Evolutionary conservation across 2,113 vertebrate genomes (phyloP).

Genomic region (Origma solitaria): DNA sequence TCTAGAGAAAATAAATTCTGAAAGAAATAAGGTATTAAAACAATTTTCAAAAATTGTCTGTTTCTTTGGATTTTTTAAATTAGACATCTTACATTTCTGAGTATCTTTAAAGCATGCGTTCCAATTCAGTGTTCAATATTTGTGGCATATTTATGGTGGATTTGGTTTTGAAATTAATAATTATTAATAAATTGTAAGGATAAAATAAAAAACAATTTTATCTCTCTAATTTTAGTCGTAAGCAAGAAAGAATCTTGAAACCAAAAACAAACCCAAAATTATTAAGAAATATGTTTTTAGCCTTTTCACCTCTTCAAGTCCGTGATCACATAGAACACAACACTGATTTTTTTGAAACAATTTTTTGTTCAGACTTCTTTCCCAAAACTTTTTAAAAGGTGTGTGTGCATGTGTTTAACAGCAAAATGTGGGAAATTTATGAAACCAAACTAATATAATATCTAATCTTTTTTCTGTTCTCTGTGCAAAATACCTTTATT

Average conservation of each 20-base stretch:
- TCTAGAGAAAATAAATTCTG: background rate
- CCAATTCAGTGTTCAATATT: background rate
- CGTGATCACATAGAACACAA: background rate
- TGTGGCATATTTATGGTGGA: background rate
- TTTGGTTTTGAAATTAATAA: background rate
- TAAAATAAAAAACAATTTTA: background rate
- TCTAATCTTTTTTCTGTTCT: background rate
- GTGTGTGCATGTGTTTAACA: accelerated
- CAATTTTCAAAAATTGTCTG: background rate
- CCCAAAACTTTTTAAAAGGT: background rate
- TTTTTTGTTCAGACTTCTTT: background rate
- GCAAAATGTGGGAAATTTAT: background rate
- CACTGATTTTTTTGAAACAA: background rate
- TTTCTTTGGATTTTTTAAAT: background rate
- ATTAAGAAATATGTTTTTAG: background rate
- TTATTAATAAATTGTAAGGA: background rate
- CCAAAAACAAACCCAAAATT: background rate
- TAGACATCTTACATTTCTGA: background rate
- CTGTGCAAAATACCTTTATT: background rate
- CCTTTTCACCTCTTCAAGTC: background rate
- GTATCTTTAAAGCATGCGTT: background rate
- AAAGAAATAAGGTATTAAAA: background rate
- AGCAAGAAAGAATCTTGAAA: background rate
- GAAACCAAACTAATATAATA: background rate
- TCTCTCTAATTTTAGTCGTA: background rate